phyloP scores from a whole-genome alignment of 2,888 invertebrate species.

The Molanna angustata region DNA sequence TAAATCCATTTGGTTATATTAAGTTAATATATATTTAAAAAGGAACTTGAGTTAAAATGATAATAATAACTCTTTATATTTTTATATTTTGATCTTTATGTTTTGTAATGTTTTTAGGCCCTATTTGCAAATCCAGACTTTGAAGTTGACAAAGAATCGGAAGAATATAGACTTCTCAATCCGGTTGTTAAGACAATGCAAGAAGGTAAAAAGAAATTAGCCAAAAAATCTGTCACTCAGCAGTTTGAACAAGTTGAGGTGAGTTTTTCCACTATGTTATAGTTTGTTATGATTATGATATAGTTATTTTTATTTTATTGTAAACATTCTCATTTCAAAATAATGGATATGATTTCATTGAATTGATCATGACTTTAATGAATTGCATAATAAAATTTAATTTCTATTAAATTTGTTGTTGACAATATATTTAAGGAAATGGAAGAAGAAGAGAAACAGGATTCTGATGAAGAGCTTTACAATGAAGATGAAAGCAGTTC shows the following conservation, averaged over 20 bases:
- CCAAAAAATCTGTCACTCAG: constrained; percentile 54
- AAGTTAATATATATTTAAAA: too few species aligned
- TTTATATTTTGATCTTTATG: too few species aligned
- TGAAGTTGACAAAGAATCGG: constrained; percentile 82
- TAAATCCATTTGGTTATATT: too few species aligned
- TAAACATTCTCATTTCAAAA: too few species aligned
- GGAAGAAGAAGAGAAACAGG: constrained; percentile 42
- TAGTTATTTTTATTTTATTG: background rate
- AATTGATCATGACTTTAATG: background rate
- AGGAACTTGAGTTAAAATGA: too few species aligned
- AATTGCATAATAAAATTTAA: background rate
- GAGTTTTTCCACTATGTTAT: too few species aligned
- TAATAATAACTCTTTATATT: too few species aligned
- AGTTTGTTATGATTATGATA: too few species aligned
- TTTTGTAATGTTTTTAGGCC: constrained; percentile 51
- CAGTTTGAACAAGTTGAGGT: constrained; percentile 53
- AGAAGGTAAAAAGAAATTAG: constrained; percentile 61
- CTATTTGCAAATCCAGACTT: constrained; percentile 92
- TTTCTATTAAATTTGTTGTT: background rate
- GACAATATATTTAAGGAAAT: background rate
- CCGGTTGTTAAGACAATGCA: constrained; percentile 84
- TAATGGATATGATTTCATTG: too few species aligned
- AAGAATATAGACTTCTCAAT: constrained; percentile 84
- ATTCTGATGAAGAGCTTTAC: constrained; percentile 55
- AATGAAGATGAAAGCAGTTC: constrained; percentile 56